Conservation (phyloP, 2,888 invertebrate genomes). For the Rapana venosa region DNA sequence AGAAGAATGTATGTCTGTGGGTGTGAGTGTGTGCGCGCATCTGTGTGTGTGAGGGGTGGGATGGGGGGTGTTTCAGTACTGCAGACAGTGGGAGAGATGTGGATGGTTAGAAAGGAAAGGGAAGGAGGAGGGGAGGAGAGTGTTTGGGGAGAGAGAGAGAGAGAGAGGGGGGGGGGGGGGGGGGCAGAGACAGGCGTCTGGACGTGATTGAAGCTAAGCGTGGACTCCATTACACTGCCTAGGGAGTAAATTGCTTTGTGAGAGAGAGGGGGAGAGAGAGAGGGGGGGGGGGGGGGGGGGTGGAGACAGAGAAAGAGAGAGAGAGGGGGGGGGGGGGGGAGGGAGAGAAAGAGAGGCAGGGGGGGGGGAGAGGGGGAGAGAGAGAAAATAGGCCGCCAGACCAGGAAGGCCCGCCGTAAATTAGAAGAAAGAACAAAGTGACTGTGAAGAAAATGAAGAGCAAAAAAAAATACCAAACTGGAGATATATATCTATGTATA, state of each 20-base stretch:
- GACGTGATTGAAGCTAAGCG: slow-evolving; percentile 14
- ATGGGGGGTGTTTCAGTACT: not conserved
- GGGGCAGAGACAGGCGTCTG: not conserved
- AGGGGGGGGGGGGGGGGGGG: not conserved
- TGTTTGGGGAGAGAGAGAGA: not conserved
- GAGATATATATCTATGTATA: too few relatives aligned
- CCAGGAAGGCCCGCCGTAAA: not conserved
- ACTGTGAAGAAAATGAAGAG: not conserved
- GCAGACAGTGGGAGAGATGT: not conserved
- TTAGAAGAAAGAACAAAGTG: not conserved
- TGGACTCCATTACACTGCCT: slow-evolving; percentile 26
- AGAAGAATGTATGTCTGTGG: too few relatives aligned
- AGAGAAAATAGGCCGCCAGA: not conserved
- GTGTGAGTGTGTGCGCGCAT: too few relatives aligned
- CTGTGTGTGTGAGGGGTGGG: not conserved
- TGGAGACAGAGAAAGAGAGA: not conserved
- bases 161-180: not conserved
- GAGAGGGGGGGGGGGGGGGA: not conserved
- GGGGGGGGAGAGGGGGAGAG: not conserved
- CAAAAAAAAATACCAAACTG: not conserved
- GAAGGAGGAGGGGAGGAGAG: not conserved
- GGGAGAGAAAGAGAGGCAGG: not conserved
- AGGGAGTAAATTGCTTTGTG: slow-evolving; percentile 19
- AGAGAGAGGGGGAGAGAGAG: not conserved
- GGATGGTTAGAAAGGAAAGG: not conserved